Conservation (phyloP, 2,797 vertebrate species). For the Sparidentex hasta region DNA sequence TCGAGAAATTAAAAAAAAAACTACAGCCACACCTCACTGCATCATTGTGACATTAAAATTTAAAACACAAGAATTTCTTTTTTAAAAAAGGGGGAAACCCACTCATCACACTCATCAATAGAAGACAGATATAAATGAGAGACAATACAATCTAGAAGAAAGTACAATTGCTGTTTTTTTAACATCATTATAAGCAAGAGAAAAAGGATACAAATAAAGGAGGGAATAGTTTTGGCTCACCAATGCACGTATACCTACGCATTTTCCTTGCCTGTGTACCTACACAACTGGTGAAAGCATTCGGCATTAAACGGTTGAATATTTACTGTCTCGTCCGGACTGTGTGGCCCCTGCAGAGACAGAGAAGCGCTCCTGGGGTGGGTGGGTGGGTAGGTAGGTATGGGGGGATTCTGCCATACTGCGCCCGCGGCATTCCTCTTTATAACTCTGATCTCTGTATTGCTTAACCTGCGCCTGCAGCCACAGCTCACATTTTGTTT, state of each 20-base stretch:
- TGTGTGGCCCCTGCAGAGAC: constrained; percentile 94
- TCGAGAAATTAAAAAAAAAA: constrained; percentile 37
- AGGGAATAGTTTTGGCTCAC: constrained; percentile 99
- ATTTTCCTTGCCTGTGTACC: constrained; percentile 93
- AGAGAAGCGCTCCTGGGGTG: constrained; percentile 92
- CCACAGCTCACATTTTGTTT: constrained; percentile 79
- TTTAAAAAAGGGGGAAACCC: constrained; percentile 42
- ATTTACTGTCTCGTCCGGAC: constrained; percentile 99
- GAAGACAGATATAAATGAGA: constrained; percentile 81
- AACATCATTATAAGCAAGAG: constrained; percentile 91
- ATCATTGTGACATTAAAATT: constrained; percentile 38
- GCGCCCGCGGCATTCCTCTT: constrained; percentile 90
- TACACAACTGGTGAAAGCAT: constrained; percentile 98
- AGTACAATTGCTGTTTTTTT: constrained; percentile 66
- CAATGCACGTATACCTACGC: constrained; percentile 99
- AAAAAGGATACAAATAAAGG: constrained; percentile 90
- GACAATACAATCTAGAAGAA: constrained; percentile 80
- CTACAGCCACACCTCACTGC: constrained; percentile 62
- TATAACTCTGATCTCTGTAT: constrained; percentile 94
- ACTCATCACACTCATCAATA: constrained; percentile 75
- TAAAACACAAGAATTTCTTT: constrained; percentile 10
- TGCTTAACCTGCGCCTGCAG: constrained; percentile 91
- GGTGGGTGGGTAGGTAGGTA: constrained; percentile 60
- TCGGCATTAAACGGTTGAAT: constrained; percentile 98
- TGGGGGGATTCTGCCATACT: constrained; percentile 82